Conservation (phyloP, 2,797 vertebrate genomes). For the Dicrostonyx torquatus region DNA sequence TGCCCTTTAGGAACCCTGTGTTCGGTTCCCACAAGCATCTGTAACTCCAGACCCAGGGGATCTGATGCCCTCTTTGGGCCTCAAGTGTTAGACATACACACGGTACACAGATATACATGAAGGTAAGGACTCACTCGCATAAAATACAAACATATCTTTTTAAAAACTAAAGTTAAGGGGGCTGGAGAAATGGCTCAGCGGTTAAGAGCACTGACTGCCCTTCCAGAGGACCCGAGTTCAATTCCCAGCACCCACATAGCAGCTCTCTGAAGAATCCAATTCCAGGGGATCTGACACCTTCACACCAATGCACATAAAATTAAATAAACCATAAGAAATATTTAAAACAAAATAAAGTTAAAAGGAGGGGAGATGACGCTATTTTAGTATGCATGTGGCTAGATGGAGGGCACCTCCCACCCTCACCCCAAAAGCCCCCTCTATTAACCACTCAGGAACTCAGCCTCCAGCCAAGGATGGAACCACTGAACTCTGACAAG, state of each 20-base stretch:
- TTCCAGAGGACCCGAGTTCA: no score
- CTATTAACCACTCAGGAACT: not conserved
- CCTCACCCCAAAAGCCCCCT: not conserved
- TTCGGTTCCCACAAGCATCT: not conserved
- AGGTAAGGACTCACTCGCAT: not conserved
- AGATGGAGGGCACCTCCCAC: not conserved
- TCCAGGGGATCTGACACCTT: no score
- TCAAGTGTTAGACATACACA: not conserved
- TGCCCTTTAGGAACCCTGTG: not conserved
- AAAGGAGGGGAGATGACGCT: no score
- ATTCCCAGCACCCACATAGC: no score
- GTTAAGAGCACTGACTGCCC: no score
- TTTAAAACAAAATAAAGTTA: not conserved
- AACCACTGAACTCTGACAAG: not conserved
- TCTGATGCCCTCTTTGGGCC: not conserved
- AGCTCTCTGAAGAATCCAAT: no score
- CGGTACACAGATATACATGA: not conserved
- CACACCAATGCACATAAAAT: no score
- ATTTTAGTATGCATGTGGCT: no score
- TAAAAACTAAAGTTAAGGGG: not conserved
- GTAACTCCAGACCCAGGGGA: not conserved
- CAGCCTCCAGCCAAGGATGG: not conserved
- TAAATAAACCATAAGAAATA: no score
- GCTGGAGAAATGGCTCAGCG: no score
- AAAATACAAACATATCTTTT: not conserved